These are phyloP conservation scores for Pachyramphus minor DNA, from an alignment of 2,113 vertebrate genomes.

Conservation along the genomic window DNA sequence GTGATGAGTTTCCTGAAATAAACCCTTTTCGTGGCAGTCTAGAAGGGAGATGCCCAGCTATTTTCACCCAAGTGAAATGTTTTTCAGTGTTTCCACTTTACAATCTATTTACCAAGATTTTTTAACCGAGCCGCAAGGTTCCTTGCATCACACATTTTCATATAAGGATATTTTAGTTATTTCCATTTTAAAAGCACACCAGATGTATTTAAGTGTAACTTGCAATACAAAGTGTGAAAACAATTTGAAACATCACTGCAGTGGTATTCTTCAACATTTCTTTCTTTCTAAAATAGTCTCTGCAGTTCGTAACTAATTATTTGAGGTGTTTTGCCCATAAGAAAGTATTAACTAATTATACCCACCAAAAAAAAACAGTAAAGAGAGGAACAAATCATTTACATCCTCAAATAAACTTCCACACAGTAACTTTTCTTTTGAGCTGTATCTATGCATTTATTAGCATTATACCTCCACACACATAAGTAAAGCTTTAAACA, in stretches of 20 bases:
- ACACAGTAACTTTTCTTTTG: background rate
- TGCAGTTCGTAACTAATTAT: background rate
- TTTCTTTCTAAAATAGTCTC: background rate
- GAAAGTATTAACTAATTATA: background rate
- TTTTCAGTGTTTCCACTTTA: constrained; percentile 59
- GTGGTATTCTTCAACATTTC: background rate
- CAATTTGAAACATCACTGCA: background rate
- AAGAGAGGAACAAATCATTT: background rate
- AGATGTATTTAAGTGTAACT: constrained; percentile 28
- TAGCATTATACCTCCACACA: background rate
- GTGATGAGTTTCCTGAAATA: constrained; percentile 50
- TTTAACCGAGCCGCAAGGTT: constrained; percentile 28
- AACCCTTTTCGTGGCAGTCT: constrained; percentile 1
- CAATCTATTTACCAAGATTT: constrained; percentile 35
- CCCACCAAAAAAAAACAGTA: background rate
- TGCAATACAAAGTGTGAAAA: background rate
- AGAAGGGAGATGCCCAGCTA: constrained; percentile 24
- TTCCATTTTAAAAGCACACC: constrained; percentile 33
- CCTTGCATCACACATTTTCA: constrained; percentile 19
- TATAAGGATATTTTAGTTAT: constrained; percentile 8
- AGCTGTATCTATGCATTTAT: background rate
- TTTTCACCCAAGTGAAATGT: constrained; percentile 38
- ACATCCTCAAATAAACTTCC: background rate
- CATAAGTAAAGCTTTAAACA: background rate
- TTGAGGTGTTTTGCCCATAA: background rate